Evolutionary conservation across 2,888 invertebrate genomes (phyloP).

Genomic region (Lasioglossum figueresi): DNA sequence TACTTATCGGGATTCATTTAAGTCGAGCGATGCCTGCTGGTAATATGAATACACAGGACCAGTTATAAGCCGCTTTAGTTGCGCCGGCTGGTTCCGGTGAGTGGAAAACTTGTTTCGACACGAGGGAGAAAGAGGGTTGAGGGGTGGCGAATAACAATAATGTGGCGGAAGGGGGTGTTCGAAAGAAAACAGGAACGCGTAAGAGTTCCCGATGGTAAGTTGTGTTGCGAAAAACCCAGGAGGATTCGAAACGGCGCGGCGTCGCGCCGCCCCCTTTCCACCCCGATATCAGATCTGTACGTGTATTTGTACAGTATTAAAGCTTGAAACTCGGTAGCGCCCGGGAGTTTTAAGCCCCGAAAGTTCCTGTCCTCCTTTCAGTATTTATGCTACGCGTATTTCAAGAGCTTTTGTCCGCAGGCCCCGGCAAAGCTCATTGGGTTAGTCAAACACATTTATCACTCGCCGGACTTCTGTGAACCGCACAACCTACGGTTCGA

Average conservation of each 20-base stretch:
- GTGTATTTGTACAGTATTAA: constrained; percentile 72
- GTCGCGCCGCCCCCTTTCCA: not conserved
- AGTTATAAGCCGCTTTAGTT: constrained; percentile 59
- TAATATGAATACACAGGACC: constrained; percentile 54
- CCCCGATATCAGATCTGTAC: constrained; percentile 56
- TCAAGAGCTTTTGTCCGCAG: constrained; percentile 67
- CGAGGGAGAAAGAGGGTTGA: not conserved
- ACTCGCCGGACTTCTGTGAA: constrained; percentile 39
- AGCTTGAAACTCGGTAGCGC: constrained; percentile 64
- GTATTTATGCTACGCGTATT: constrained; percentile 68
- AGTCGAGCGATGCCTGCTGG: constrained; percentile 49
- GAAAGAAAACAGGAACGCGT: constrained; percentile 56
- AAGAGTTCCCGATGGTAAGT: constrained; percentile 63
- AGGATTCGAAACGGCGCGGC: constrained; percentile 48
- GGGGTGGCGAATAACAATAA: constrained; percentile 59
- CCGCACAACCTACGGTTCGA: constrained; percentile 30
- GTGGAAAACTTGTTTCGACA: constrained; percentile 47
- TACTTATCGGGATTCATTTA: constrained; percentile 61
- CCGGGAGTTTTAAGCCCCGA: constrained; percentile 62
- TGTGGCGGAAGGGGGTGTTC: constrained; percentile 49
- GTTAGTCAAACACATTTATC: constrained; percentile 69
- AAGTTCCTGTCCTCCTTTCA: constrained; percentile 68
- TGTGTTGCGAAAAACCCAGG: constrained; percentile 53
- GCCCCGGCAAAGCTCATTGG: constrained; percentile 63
- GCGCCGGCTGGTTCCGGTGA: not conserved